Evolutionary conservation across 2,113 vertebrate genomes (phyloP), one percentile per base, ranked within the genome.

Genomic region (Ahaetulla prasina): DNA sequence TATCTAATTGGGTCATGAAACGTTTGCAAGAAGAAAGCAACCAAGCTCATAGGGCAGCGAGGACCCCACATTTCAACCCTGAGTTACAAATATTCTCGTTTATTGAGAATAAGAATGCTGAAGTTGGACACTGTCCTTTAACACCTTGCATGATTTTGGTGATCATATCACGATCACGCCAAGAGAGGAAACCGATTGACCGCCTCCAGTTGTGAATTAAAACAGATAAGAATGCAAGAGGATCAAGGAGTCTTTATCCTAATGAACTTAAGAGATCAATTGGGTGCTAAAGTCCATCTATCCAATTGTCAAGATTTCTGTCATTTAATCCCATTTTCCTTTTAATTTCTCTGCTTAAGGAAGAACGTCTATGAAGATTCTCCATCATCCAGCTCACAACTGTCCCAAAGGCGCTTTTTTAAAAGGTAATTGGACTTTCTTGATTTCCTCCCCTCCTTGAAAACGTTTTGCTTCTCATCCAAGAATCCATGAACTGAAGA

Each of bases 391-490:
- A 63, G 27, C 12, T n/a, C 60, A 5, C 1, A 1, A 4, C 14
- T 63, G 60, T 63, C 60, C 30, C 11, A 2, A 4, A 12, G 11
- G 60, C n/a, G 60, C 11, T 63, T 63, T 63, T 5, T 1, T 1
- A n/a, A 63, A 63, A 63, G 57, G 27, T 10, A 30, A 63, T 1
- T 12, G 11, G 60, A 63, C 30, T n/a, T n/a, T 63, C 60, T 63
- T 30, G 60, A 63, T 63, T n/a, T 5, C 1, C 0, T 0, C 1
- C 3, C 30, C 0, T 1, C 11, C 30, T 14, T 30, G 12, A 63
- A 63, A n/a, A 30, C 0, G 1, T 63, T n/a, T 63, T n/a, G 30
- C 30, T 63, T 63, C 11, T 63, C 60, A 63, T n/a, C 30, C 27
- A n/a, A n/a, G 27, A 63, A 63, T 63, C 60, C 30, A 14, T 14